These are phyloP conservation scores for Phyllopteryx taeniolatus DNA, from an alignment of 2,113 vertebrate species.

Conservation along the genomic window DNA sequence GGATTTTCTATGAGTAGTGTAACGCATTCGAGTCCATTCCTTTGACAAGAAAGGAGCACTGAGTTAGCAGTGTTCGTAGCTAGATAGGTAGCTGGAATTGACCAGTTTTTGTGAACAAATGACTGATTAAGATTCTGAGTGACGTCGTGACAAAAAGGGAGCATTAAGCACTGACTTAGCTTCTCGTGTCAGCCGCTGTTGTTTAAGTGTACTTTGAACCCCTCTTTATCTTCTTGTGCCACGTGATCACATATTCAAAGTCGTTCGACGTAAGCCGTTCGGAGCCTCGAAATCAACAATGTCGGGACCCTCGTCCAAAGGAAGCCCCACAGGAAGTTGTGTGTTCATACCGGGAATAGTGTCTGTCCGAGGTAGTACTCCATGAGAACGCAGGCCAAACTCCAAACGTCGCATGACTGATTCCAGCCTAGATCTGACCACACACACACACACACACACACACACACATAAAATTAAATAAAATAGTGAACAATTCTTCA, in stretches of 20 bases:
- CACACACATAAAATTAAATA: neutral
- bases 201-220: too few relatives aligned
- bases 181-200: too few relatives aligned
- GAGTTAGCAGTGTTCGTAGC: too few relatives aligned
- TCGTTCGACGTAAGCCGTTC: neutral
- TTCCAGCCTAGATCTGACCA: constrained; percentile 88
- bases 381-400: constrained; percentile 90
- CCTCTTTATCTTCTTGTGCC: too few relatives aligned
- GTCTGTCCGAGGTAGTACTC: constrained; percentile 90
- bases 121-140: too few relatives aligned
- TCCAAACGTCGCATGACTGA: constrained; percentile 94
- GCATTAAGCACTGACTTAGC: too few relatives aligned
- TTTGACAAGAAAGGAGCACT: too few relatives aligned
- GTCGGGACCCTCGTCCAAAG: neutral
- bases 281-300: neutral
- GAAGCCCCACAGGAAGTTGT: neutral
- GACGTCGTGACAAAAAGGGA: too few relatives aligned
- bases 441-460: neutral
- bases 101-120: too few relatives aligned
- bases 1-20: neutral
- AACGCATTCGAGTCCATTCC: too few relatives aligned
- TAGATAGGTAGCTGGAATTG: too few relatives aligned
- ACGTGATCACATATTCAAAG: neutral
- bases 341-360: constrained; percentile 83
- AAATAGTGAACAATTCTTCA: neutral